Evolutionary conservation across 2,888 invertebrate species (phyloP), one percentile per base, ranked within the genome.

Genomic region (Leptopterna dolabrata): DNA sequence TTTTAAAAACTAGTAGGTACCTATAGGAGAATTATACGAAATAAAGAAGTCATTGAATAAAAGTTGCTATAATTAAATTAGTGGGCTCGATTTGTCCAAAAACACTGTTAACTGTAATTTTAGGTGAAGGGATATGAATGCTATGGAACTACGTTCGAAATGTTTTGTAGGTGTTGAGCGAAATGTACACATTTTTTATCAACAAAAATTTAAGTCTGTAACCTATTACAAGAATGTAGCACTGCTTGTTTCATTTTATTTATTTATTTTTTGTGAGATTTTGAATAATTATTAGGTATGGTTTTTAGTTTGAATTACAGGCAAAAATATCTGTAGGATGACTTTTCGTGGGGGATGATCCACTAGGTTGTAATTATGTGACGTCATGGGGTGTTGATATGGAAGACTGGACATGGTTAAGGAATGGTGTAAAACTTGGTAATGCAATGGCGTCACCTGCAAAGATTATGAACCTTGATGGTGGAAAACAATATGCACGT

Each of bases 161-260:
- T 63, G 55, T 55, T 63, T 2, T 63, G 63, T 63, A 63, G 63
- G 63, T 63, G 63, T 63, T 63, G 63, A 63, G 63, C 63, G 63
- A 63, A 63, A 63, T 63, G 63, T 63, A 63, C 24, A 63, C 63
- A 63, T 63, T 63, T 63, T 63, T 63, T 51, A 51, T n/a, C n/a
- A n/a, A 51, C 16, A 19, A 41, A 36, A 73, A n/a, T n/a, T 36
- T 30, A 73, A 73, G 73, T 73, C 71, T 71, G 73, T 73, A 73
- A 36, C 73, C 73, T 63, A 24, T 73, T 36, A 36, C 73, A 36
- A 71, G 16, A 41, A 41, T 14, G 41, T 73, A 73, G 73, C 73
- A 41, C 30, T 0, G 73, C 73, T 73, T 73, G 73, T 30, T 29
- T n/a, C n/a, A 55, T 55, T 73, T n/a, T 73, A n/a, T n/a, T n/a